Evolutionary conservation across 2,888 invertebrate genomes (phyloP), one percentile per base, ranked within the genome.

Genomic region (Pterostichus niger): DNA sequence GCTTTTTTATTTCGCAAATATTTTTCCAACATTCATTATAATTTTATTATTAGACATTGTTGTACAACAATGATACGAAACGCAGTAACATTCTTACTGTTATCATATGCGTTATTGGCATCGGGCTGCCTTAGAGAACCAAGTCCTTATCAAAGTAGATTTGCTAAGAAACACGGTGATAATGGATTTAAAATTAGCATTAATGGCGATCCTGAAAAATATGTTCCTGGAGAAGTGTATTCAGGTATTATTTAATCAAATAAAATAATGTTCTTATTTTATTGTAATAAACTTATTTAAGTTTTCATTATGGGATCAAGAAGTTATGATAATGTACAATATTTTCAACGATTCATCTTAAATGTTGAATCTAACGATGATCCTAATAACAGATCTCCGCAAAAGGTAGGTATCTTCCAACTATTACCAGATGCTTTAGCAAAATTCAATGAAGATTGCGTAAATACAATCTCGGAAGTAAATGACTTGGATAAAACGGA

Each of bases 171-270:
- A 85, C 93, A 94, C 24, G 97, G 97, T 35, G 97, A 97, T 91
- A 96, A 97, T 91, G 96, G 95, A 88, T 98, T 96, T 91, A 92
- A 94, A 87, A 94, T 98, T 87, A 92, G 95, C 88, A 92, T 97
- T 86, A 95, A 94, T 87, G 96, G 96, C 56, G 94, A 95, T 86
- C 93, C 95, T 24, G 94, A 94, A 88, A 94, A 95, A 88, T 98
- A 97, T 89, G 93, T 94, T 80, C 96, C 97, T 2, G 96, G 95
- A 84, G 93, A 96, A 88, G 92, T 95, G 85, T 97, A 98, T 88
- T 96, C 96, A 83, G 91, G 95, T 94, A 88, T 24, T 52, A 44
- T 83, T 9, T 77, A 33, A 64, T 52, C 61, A 52, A 31, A 33
- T 76, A 33, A 61, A 33, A 11, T 44, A 44, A 44, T 75, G 33